Evolutionary conservation across 2,888 invertebrate species (phyloP), one percentile per base, ranked within the genome.

Genomic region (Drosophila gaucha): DNA sequence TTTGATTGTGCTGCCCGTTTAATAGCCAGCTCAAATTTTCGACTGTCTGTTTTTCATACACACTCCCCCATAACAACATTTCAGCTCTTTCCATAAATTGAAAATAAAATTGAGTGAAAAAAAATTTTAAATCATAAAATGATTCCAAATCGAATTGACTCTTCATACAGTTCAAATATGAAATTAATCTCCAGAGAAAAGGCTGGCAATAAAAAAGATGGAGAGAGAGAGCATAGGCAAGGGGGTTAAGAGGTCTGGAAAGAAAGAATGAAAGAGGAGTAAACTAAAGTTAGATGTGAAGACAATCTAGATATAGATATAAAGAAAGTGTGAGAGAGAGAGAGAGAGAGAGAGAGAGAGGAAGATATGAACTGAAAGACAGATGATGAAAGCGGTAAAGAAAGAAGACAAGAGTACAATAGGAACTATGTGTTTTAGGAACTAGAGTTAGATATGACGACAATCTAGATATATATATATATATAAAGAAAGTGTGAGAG

Each of bases 1-100:
- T 82, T 82, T 83, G 82, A 82, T 77, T 83, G 69, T 83, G 77
- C 60, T 79, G 67, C 72, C 71, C 52, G 57, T 59, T 85, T 71
- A 74, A 72, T 78, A 67, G 68, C 46, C 57, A 55, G 54, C 63
- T 57, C 65, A 68, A 58, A 64, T 68, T 77, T 63, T 49, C 58
- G 65, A 54, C 68, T 60, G 55, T 55, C 51, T 46, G 36, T 54
- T 33, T 14, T 50, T 16, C 26, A 36, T 4, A 18, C 26, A 12
- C 43, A 16, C 43, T n/a, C 1, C 26, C 28, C 20, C 5, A 39
- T 22, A 50, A 52, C 38, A 30, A 28, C 44, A 49, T 39, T 50
- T 41, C 14, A 6, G 31, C 20, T 26, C 46, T 20, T 31, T 47
- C 41, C 36, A 16, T 22, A 39, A 39, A 30, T 39, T 35, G 10